A percentile compares a stretch with the other conserved stretches of the same genome.
Conservation (phyloP, 2,888 invertebrate genomes). For the Horisme vitalbata region DNA sequence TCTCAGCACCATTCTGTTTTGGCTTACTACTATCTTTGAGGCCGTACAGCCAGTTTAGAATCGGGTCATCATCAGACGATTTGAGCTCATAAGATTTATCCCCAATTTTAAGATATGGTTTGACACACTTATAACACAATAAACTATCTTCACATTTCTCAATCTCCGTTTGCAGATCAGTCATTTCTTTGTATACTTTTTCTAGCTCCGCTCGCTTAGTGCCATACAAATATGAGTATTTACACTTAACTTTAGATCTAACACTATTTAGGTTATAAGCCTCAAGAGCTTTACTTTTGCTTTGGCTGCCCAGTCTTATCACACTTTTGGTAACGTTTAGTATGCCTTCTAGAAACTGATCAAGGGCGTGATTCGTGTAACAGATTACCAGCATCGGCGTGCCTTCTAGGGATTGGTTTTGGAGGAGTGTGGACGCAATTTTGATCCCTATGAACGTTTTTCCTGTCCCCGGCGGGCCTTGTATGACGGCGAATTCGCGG, state of each 20-base stretch:
- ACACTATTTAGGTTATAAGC: slow-evolving; percentile 75
- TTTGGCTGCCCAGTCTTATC: slow-evolving; percentile 87
- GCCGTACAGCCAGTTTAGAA: slow-evolving; percentile 63
- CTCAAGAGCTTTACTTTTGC: slow-evolving; percentile 81
- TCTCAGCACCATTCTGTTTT: slow-evolving; percentile 39
- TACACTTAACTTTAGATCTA: slow-evolving; percentile 59
- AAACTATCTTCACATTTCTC: slow-evolving; percentile 69
- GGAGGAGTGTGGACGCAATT: slow-evolving; percentile 86
- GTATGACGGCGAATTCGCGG: slow-evolving; percentile 89
- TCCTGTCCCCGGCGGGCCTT: slow-evolving; percentile 95
- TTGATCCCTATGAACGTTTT: slow-evolving; percentile 92
- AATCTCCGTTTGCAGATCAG: slow-evolving; percentile 61
- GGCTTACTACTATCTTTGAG: slow-evolving; percentile 29
- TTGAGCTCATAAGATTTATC: slow-evolving; percentile 49
- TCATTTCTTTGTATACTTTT: slow-evolving; percentile 60
- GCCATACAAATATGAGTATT: slow-evolving; percentile 60
- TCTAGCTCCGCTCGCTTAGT: slow-evolving; percentile 60
- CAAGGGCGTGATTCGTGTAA: slow-evolving; percentile 93
- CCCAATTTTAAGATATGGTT: slow-evolving; percentile 50
- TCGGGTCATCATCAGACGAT: slow-evolving; percentile 53
- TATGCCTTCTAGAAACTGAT: slow-evolving; percentile 91
- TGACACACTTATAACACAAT: slow-evolving; percentile 55
- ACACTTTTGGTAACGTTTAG: slow-evolving; percentile 82
- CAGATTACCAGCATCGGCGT: slow-evolving; percentile 89
- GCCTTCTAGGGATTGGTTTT: slow-evolving; percentile 81